phyloP scores from a whole-genome alignment of 1,140 invertebrate genomes.

The Chelonus insularis region DNA sequence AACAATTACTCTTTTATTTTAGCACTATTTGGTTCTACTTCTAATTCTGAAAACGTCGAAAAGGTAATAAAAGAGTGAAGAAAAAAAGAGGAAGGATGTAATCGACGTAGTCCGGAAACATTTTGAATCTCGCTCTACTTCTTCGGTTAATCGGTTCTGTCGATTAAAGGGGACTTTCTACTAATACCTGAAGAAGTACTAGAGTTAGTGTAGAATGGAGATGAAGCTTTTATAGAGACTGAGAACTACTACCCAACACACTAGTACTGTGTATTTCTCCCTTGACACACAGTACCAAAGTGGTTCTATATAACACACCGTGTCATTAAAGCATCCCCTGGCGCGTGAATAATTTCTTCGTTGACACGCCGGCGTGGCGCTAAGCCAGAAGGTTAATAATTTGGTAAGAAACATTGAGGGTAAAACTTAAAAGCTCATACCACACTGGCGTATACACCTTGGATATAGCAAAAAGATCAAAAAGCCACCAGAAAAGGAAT shows the following conservation, averaged over 20 bases:
- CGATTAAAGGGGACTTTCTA: slow-evolving; percentile 26
- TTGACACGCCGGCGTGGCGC: slow-evolving; percentile 22
- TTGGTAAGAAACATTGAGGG: slow-evolving; percentile 16
- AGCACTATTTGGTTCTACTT: no score
- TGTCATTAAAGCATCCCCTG: slow-evolving; percentile 32
- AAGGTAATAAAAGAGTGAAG: background rate
- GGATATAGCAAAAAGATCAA: slow-evolving; percentile 8
- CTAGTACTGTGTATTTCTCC: no score
- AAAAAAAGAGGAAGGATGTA: slow-evolving; percentile 18
- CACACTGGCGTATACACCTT: background rate
- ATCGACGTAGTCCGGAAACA: slow-evolving; percentile 19
- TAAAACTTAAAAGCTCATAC: no score
- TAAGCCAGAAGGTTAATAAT: slow-evolving; percentile 35
- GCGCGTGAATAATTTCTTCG: slow-evolving; percentile 34
- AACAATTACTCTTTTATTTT: no score
- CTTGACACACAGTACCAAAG: background rate
- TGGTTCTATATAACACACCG: slow-evolving; percentile 1
- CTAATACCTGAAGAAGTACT: background rate
- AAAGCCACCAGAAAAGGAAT: no score
- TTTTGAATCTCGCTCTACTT: slow-evolving; percentile 26
- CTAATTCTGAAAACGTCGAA: background rate
- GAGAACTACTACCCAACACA: background rate
- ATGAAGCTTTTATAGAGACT: background rate
- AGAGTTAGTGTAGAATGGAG: background rate
- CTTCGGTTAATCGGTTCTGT: slow-evolving; percentile 24